Percentiles rank a stretch among this genome's conserved stretches.
phyloP scores from a whole-genome alignment of 2,797 vertebrate genomes.

The Holocentrus rufus region DNA sequence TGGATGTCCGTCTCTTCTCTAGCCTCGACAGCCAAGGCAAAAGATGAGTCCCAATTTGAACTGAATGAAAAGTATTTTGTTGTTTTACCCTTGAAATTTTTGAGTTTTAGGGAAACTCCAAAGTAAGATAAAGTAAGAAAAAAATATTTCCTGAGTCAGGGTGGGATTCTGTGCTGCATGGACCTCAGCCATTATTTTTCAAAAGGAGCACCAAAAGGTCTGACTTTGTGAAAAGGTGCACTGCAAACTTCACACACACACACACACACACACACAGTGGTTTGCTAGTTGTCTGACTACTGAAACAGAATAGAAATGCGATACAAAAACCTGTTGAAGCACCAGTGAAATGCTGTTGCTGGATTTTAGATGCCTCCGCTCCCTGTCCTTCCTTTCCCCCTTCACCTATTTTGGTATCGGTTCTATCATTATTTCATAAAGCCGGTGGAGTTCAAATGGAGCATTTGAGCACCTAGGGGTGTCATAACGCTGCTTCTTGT shows the following conservation, averaged over 20 bases:
- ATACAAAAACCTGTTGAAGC: slow-evolving; percentile 39
- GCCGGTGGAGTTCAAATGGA: slow-evolving; percentile 13
- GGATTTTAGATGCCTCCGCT: not conserved
- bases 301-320: slow-evolving; percentile 28
- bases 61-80: too few relatives aligned
- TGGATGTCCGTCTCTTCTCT: not conserved
- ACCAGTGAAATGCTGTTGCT: slow-evolving; percentile 22
- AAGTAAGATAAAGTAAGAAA: not conserved
- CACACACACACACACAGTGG: not conserved
- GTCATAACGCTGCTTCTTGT: slow-evolving; percentile 13
- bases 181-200: slow-evolving; percentile 19
- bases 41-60: slow-evolving; percentile 1
- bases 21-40: not conserved
- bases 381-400: not conserved
- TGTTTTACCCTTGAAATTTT: slow-evolving; percentile 8
- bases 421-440: slow-evolving; percentile 20
- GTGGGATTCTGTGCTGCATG: not conserved
- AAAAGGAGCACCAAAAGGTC: not conserved
- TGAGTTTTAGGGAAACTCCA: not conserved
- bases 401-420: not conserved
- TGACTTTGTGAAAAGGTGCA: slow-evolving; percentile 17
- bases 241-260: slow-evolving; percentile 23
- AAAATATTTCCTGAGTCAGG: slow-evolving; percentile 23
- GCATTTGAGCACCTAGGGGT: slow-evolving; percentile 16
- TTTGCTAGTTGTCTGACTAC: slow-evolving; percentile 9